Percentiles rank a stretch among this genome's conserved stretches.
These are phyloP conservation scores for Spisula subtruncata DNA, from an alignment of 2,888 invertebrate species.

Conservation along the genomic window DNA sequence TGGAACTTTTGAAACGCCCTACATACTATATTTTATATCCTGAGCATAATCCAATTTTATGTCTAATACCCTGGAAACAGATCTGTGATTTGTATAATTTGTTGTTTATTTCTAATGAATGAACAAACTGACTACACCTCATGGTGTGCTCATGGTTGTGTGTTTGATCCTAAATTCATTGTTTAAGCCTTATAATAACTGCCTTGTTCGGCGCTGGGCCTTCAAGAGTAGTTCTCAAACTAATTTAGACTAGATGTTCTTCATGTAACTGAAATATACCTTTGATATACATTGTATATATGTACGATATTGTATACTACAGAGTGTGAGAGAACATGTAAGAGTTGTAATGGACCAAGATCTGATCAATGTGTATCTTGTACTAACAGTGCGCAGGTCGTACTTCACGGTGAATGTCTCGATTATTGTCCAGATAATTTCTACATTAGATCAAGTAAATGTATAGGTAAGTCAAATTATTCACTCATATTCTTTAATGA, in stretches of 20 bases:
- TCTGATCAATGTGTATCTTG: slow-evolving; percentile 80
- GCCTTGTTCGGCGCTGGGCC: background rate
- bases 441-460: slow-evolving; percentile 75
- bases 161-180: background rate
- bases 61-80: too few species aligned
- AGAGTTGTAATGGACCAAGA: slow-evolving; percentile 78
- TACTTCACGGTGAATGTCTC: slow-evolving; percentile 77
- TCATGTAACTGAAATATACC: background rate
- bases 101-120: too few species aligned
- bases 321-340: slow-evolving; percentile 79
- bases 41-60: too few species aligned
- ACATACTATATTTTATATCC: too few species aligned
- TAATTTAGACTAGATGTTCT: background rate
- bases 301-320: background rate
- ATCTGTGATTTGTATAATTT: too few species aligned
- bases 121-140: too few species aligned
- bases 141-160: background rate
- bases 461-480: slow-evolving; percentile 73
- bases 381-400: slow-evolving; percentile 75
- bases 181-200: too few species aligned
- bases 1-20: too few species aligned
- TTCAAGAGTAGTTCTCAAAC: background rate
- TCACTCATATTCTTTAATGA: too few species aligned
- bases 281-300: background rate
- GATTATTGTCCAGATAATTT: slow-evolving; percentile 77